Percentiles rank a stretch among this genome's conserved stretches.
Conservation (phyloP, 2,113 vertebrate species). For the Tamias sibiricus region DNA sequence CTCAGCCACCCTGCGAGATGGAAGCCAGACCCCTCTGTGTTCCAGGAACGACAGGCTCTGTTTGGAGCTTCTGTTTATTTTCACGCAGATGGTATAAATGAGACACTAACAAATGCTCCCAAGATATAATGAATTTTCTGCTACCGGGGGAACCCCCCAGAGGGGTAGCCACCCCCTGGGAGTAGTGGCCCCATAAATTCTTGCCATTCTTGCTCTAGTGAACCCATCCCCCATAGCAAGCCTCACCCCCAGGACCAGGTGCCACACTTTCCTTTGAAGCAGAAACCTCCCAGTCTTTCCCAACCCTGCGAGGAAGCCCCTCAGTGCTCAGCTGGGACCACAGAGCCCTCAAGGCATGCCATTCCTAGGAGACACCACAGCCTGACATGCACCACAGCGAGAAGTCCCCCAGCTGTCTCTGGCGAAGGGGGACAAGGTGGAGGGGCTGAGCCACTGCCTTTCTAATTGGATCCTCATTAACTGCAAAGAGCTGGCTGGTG, state of each 20-base stretch:
- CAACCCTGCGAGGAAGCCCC: slow-evolving; percentile 33
- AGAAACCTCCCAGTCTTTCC: not conserved
- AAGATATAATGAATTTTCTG: slow-evolving; percentile 63
- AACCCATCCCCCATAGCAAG: not conserved
- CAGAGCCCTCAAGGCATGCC: slow-evolving; percentile 72
- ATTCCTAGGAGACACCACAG: slow-evolving; percentile 70
- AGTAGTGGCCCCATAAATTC: slow-evolving; percentile 50
- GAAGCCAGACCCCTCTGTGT: slow-evolving; percentile 72
- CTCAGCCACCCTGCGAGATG: slow-evolving; percentile 49
- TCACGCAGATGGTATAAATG: slow-evolving; percentile 76
- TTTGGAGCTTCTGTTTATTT: slow-evolving; percentile 77
- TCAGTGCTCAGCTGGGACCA: slow-evolving; percentile 68
- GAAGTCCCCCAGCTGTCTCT: slow-evolving; percentile 48
- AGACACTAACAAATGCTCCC: slow-evolving; percentile 72
- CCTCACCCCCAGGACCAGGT: not conserved
- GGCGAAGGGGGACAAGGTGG: not conserved
- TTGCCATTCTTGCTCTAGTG: slow-evolving; percentile 31
- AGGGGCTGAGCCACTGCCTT: not conserved
- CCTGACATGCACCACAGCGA: slow-evolving; percentile 47
- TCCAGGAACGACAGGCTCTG: slow-evolving; percentile 72
- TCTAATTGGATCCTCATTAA: slow-evolving; percentile 51
- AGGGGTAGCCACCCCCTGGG: not conserved
- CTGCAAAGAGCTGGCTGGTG: slow-evolving; percentile 1
- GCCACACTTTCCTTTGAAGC: not conserved
- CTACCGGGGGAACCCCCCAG: slow-evolving; percentile 56